phyloP scores from a whole-genome alignment of 2,797 vertebrate genomes.

The Mormyrus hasselquistii region DNA sequence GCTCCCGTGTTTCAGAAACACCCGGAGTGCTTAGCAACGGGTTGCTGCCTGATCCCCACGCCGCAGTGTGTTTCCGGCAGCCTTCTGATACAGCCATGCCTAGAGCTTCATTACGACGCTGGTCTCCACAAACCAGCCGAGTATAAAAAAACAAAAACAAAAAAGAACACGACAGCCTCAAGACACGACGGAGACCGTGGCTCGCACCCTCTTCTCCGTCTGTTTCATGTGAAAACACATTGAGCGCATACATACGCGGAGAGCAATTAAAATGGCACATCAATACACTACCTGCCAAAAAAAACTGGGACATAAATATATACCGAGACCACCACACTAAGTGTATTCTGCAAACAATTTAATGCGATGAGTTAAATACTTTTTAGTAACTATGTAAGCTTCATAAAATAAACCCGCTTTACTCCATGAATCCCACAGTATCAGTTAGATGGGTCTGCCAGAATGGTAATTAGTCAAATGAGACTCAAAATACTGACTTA shows the following conservation, averaged over 20 bases:
- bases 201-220: not conserved
- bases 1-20: not conserved
- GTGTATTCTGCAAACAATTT: not conserved
- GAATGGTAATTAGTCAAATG: not conserved
- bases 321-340: not conserved
- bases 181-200: not conserved
- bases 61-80: too few species aligned
- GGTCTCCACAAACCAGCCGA: not conserved
- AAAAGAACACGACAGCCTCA: not conserved
- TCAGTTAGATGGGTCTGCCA: not conserved
- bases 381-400: not conserved
- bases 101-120: not conserved
- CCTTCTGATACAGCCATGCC: not conserved
- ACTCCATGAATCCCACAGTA: not conserved
- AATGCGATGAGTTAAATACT: not conserved
- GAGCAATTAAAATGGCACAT: not conserved
- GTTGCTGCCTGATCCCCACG: not conserved
- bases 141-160: too few species aligned
- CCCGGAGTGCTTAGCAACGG: not conserved
- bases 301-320: not conserved
- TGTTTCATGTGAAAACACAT: slow-evolving; percentile 8
- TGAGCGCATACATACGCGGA: not conserved
- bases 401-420: not conserved
- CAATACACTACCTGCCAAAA: not conserved
- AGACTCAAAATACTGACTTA: not conserved